Evolutionary conservation across 2,888 invertebrate genomes (phyloP).

Genomic region (Athrips mouffetella): DNA sequence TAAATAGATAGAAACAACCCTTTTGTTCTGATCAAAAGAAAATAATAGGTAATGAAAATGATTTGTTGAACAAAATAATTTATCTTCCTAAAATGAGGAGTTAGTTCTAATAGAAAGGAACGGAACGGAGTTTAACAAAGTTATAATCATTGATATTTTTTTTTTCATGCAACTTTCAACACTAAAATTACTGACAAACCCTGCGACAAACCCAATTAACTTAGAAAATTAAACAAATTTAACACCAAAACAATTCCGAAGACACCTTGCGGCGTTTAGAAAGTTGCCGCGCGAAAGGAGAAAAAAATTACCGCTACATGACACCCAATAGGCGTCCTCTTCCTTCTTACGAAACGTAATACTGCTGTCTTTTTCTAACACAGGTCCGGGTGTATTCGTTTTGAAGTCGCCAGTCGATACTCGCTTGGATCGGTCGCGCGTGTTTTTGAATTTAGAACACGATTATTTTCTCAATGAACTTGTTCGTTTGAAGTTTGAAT

Average conservation of each 20-base stretch:
- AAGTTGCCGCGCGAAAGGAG: conserved; percentile 73
- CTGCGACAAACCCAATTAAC: conserved; percentile 3
- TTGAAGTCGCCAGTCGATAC: conserved; percentile 50
- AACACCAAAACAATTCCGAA: conserved; percentile 42
- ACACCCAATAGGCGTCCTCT: conserved; percentile 52
- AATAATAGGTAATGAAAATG: too few relatives aligned
- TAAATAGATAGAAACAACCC: too few relatives aligned
- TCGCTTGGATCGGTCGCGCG: conserved; percentile 7
- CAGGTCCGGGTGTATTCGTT: conserved; percentile 47
- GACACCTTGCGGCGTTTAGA: conserved; percentile 66
- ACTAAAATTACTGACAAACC: not conserved
- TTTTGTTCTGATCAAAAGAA: too few relatives aligned
- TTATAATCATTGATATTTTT: too few relatives aligned
- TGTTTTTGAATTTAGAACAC: conserved; percentile 11
- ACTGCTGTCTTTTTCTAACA: conserved; percentile 45
- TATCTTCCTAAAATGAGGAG: too few relatives aligned
- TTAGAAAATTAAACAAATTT: conserved; percentile 26
- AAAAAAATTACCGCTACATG: conserved; percentile 74
- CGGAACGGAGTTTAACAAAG: too few relatives aligned
- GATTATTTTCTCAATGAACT: conserved; percentile 14
- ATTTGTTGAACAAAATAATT: too few relatives aligned
- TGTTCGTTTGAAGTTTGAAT: too few relatives aligned
- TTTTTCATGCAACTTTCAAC: too few relatives aligned
- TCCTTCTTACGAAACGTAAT: conserved; percentile 30
- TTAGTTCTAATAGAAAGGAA: too few relatives aligned